Base-by-base conservation (phyloP, 2,888 invertebrate species). In the Amphipoea lucens region DNA sequence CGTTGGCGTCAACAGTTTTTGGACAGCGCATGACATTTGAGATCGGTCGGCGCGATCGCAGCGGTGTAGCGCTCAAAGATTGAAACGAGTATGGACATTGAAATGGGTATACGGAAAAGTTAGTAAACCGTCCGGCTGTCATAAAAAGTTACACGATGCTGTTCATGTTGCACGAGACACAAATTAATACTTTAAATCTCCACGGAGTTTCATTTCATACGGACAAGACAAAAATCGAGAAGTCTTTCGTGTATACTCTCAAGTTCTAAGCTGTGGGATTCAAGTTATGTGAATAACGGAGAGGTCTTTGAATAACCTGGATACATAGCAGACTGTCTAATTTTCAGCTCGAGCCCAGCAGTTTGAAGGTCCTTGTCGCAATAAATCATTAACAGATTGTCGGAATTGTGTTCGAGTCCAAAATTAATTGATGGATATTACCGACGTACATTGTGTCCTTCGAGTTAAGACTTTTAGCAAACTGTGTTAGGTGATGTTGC, bases 1-100 rank as follows among this genome's bases (percentile, higher is more conserved):
- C 90, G 93, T 79, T 88, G 90, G 89, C 92, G 90, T 91, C 93
- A 92, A 92, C 92, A 90, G 90, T 92, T 93, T 93, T 92, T 91
- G 90, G 93, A 92, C 91, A 90, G 91, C 90, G 91, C 89, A 91
- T 88, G 90, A 91, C 91, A 86, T 90, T 90, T 90, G 91, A 89
- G 90, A 88, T 87, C 89, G 91, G 90, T 87, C 83, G 81, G 75
- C 83, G 85, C 82, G 90, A 87, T 89, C 88, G 83, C 83, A 83
- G 71, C 78, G 81, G 71, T 85, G 80, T 87, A 76, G 79, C 84
- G 76, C 72, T 82, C 79, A 82, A 84, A 88, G 84, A 90, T 83
- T 80, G 85, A 86, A 90, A 88, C 79, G 77, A 89, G 82, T 83
- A 88, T 90, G 78, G 90, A 90, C 90, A 85, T 88, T 90, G 91